Percentiles rank a stretch among this genome's conserved stretches.
phyloP scores from a whole-genome alignment of 2,113 vertebrate genomes.

The human region DNA sequence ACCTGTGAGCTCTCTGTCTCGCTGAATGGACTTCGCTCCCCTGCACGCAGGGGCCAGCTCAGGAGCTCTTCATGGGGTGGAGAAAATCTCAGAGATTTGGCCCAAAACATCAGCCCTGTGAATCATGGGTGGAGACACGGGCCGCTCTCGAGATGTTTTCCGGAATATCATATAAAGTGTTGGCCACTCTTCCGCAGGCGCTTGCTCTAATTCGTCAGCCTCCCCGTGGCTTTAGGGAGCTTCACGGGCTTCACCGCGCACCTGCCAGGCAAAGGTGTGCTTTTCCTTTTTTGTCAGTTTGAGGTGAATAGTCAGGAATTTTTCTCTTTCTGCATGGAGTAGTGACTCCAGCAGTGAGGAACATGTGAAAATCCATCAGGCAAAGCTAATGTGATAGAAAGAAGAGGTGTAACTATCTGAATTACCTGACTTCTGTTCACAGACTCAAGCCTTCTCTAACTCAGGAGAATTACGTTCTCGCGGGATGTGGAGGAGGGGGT shows the following conservation, averaged over 20 bases:
- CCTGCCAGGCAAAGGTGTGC: neutral
- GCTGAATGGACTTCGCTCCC: no score
- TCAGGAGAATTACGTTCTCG: rapidly evolving
- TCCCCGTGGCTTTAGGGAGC: neutral
- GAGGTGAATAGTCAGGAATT: neutral
- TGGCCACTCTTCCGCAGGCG: neutral
- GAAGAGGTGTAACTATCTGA: neutral
- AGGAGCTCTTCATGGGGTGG: rapidly evolving
- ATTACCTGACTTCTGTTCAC: neutral
- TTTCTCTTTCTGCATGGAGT: rapidly evolving
- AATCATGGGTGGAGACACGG: rapidly evolving
- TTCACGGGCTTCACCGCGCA: rapidly evolving
- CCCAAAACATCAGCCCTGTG: neutral
- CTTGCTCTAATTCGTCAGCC: no score
- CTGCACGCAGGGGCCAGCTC: no score
- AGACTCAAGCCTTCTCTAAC: neutral
- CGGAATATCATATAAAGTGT: neutral
- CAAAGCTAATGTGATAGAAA: neutral
- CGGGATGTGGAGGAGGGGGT: neutral
- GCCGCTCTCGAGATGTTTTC: neutral
- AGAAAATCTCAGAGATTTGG: neutral
- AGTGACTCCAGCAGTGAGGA: neutral
- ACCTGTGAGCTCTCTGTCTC: neutral
- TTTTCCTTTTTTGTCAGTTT: neutral
- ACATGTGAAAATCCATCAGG: no score